Percentiles rank a stretch among this genome's conserved stretches.
These are phyloP conservation scores for Bos indicus DNA, from an alignment of 2,113 vertebrate species.

Conservation along the genomic window DNA sequence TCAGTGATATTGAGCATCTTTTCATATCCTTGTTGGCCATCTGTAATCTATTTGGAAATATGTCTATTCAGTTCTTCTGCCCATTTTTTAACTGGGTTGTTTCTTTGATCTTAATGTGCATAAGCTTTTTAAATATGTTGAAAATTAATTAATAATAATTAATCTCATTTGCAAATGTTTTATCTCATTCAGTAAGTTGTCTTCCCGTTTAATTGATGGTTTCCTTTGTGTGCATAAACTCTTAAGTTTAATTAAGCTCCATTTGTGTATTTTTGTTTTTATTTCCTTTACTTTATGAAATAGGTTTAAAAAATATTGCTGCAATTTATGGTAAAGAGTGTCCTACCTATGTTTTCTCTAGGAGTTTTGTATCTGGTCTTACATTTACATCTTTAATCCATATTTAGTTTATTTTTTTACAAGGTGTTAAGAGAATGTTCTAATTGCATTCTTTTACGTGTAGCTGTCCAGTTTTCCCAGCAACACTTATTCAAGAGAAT, in stretches of 20 bases:
- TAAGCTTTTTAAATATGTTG: background rate
- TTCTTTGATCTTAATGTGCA: background rate
- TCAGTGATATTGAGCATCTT: background rate
- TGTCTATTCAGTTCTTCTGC: background rate
- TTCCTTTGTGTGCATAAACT: background rate
- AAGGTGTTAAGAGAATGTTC: background rate
- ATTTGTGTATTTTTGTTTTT: background rate
- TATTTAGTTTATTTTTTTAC: background rate
- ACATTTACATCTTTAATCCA: background rate
- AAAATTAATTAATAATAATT: background rate
- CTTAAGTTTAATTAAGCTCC: background rate
- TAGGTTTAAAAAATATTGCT: background rate
- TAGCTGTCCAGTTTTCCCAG: background rate
- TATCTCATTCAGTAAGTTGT: background rate
- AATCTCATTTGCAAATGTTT: background rate
- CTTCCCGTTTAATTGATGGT: background rate
- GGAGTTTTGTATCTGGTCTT: background rate
- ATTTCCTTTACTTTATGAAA: background rate
- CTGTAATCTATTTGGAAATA: background rate
- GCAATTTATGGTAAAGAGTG: background rate
- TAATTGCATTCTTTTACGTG: background rate
- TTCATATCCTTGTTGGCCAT: background rate
- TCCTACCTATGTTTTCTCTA: background rate
- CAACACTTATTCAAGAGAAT: background rate
- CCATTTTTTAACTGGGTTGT: background rate